Evolutionary conservation across 2,113 vertebrate genomes (phyloP).

Genomic region (Heteronetta atricapilla): DNA sequence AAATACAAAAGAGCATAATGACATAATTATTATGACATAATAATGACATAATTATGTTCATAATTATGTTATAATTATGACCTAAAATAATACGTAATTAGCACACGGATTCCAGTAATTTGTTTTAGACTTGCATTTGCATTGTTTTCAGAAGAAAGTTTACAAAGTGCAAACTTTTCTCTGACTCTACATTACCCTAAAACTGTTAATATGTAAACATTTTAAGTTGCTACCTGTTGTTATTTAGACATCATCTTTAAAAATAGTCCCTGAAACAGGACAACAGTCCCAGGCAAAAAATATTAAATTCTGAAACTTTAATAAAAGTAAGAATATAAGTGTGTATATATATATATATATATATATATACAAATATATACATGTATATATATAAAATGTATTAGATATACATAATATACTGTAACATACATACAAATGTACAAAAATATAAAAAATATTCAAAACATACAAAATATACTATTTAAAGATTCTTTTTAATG

Average conservation of each 20-base stretch:
- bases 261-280: background rate
- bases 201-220: background rate
- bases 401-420: background rate
- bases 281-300: conserved; percentile 33
- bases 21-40: background rate
- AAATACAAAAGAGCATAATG: background rate
- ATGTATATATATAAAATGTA: background rate
- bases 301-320: conserved; percentile 26
- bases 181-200: background rate
- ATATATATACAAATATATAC: background rate
- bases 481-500: background rate
- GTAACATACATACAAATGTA: background rate
- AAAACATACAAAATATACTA: background rate
- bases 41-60: background rate
- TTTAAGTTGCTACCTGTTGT: background rate
- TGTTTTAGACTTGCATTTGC: background rate
- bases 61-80: background rate
- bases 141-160: background rate
- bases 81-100: background rate
- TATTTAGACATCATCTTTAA: background rate
- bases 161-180: background rate
- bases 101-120: background rate
- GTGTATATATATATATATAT: background rate
- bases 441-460: too few relatives aligned
- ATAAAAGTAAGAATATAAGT: background rate